phyloP scores from a whole-genome alignment of 2,797 vertebrate species.

The Sciurus carolinensis region DNA sequence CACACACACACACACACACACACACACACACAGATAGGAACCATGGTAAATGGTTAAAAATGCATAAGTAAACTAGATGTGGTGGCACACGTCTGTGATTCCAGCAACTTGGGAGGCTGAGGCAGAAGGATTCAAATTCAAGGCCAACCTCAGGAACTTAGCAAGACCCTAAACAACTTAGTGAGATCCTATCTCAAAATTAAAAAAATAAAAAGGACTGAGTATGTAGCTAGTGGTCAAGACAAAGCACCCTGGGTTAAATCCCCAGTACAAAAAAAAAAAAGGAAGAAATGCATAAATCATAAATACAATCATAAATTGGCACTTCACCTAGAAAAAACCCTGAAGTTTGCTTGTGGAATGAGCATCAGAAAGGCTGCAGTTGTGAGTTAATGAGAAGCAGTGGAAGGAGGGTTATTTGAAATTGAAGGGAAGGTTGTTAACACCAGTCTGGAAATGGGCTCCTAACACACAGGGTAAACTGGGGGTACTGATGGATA shows the following conservation, averaged over 20 bases:
- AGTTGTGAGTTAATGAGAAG: neutral
- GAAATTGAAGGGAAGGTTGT: neutral
- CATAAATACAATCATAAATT: neutral
- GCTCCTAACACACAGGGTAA: neutral
- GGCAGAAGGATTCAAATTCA: too few relatives aligned
- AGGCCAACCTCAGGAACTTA: too few relatives aligned
- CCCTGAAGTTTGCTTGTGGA: neutral
- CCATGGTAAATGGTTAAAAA: slow-evolving; percentile 32
- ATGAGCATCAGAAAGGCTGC: neutral
- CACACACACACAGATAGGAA: neutral
- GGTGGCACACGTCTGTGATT: too few relatives aligned
- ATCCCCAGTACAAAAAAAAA: too few relatives aligned
- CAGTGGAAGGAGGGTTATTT: neutral
- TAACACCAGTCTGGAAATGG: neutral
- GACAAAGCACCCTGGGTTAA: too few relatives aligned
- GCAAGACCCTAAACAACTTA: too few relatives aligned
- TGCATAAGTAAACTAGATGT: neutral
- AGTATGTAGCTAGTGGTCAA: too few relatives aligned
- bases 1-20: too few relatives aligned
- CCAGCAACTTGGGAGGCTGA: too few relatives aligned
- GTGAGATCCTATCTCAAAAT: too few relatives aligned
- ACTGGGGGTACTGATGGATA: neutral
- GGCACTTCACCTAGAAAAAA: slow-evolving; percentile 1
- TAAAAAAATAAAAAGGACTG: too few relatives aligned
- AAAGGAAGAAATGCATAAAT: neutral